Percentiles rank a stretch among this genome's conserved stretches.
Evolutionary conservation across 1,140 invertebrate species (phyloP).

Genomic region (Argopecten irradians): DNA sequence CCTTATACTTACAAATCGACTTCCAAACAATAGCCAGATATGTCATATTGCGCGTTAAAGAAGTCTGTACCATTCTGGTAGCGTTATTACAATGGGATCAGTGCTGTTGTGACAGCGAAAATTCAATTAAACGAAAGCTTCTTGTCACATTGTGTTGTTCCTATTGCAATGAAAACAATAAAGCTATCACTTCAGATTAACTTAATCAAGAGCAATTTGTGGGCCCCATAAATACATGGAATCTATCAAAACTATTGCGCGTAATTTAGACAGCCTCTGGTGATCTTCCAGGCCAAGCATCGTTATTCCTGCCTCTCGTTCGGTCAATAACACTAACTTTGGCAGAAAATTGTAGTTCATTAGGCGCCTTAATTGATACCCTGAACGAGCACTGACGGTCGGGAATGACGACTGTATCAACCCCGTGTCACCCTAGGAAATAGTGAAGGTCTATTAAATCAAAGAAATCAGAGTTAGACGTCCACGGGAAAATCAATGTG

Average conservation of each 20-base stretch:
- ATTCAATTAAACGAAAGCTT: not conserved
- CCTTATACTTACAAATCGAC: too few species aligned
- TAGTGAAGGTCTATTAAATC: slow-evolving; percentile 11
- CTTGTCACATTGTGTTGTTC: not conserved
- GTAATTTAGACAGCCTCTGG: slow-evolving; percentile 13
- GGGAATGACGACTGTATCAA: not conserved
- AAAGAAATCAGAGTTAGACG: slow-evolving; percentile 21
- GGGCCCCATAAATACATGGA: not conserved
- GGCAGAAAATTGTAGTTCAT: slow-evolving; percentile 21
- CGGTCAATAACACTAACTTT: slow-evolving; percentile 21
- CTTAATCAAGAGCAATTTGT: slow-evolving; percentile 22
- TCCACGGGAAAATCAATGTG: not conserved
- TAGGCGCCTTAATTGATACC: slow-evolving; percentile 2
- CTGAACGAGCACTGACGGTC: not conserved
- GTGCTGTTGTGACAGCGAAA: not conserved
- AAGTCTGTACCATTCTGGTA: too few species aligned
- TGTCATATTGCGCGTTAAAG: too few species aligned
- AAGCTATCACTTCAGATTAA: slow-evolving; percentile 18
- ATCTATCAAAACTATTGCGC: slow-evolving; percentile 18
- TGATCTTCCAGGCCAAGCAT: not conserved
- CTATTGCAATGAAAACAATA: slow-evolving; percentile 3
- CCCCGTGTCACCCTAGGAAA: slow-evolving; percentile 12
- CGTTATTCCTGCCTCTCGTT: not conserved
- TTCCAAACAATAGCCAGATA: too few species aligned
- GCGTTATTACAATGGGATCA: too few species aligned